Conservation (phyloP, 2,888 invertebrate genomes). For the Leptinotarsa juncta region DNA sequence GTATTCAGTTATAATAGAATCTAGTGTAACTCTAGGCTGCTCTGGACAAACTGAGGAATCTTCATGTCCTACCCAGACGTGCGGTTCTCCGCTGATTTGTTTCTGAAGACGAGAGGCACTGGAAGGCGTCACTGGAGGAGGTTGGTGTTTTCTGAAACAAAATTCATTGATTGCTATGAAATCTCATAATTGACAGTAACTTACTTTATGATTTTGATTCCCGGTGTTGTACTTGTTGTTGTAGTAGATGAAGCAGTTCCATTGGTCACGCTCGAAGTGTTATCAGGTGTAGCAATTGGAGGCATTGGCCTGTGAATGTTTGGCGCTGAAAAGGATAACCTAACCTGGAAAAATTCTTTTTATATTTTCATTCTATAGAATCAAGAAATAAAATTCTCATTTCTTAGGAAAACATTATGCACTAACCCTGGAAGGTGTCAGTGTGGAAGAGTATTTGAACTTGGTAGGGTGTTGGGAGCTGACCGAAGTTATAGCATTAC, state of each 20-base stretch:
- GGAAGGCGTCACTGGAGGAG: conserved; percentile 47
- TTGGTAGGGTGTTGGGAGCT: conserved; percentile 62
- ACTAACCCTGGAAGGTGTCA: conserved; percentile 68
- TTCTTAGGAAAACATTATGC: no score
- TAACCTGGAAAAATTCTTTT: conserved; percentile 42
- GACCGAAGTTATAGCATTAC: conserved; percentile 67
- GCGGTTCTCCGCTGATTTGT: conserved; percentile 65
- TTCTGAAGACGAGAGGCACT: conserved; percentile 66
- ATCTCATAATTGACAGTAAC: neutral
- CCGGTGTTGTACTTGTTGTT: conserved; percentile 38
- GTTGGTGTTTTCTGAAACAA: conserved; percentile 44
- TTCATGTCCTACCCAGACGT: conserved; percentile 51
- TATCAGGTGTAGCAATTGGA: conserved; percentile 31
- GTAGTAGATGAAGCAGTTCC: conserved; percentile 38
- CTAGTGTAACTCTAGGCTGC: conserved; percentile 75
- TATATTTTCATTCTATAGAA: neutral
- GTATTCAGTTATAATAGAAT: conserved; percentile 96
- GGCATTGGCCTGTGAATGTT: conserved; percentile 37
- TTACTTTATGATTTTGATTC: conserved; percentile 56
- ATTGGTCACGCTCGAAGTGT: conserved; percentile 6
- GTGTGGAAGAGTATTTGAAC: conserved; percentile 66
- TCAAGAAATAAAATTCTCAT: no score
- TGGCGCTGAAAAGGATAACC: conserved; percentile 52
- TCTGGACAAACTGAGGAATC: conserved; percentile 54
- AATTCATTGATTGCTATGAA: neutral